Evolutionary conservation across 2,888 invertebrate genomes (phyloP), one percentile per base, ranked within the genome.

Genomic region (Automeris io): DNA sequence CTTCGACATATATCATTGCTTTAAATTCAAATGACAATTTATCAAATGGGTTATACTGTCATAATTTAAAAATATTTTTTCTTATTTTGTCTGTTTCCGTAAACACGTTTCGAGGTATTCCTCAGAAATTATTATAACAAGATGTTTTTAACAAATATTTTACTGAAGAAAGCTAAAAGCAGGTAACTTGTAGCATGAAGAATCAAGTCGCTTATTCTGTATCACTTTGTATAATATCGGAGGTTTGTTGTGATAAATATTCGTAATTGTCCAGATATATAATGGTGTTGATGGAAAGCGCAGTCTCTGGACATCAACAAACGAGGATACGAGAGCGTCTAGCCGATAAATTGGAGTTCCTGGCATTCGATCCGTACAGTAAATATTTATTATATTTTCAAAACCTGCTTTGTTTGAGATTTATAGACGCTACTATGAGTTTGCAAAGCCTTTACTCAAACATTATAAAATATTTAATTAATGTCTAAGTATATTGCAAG

Each of bases 321-420:
- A 89, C 88, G 41, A 65, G 71, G 40, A 87, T 92, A 32, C 88
- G 95, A 40, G 94, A 94, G 56, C 88, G 95, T 50, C 67, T 93
- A 33, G 92, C 83, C 1, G 95, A 95, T 7, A 96, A 95, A 88
- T 44, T 94, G 36, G 95, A 95, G 79, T 46, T 91, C 0, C 79
- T 94, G 43, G 70, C 87, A 37, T 95, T 91, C 54, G 95, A 96
- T 85, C 95, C 95, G 0, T 92, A 83, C 51, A 91, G 95, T 95
- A 83, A 91, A 92, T 37, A 25, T 26, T 31, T 18, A 2, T 33
- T 18, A n/a, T 25, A 2, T 7, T 12, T 18, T 13, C 18, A 24
- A 34, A 12, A 31, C 33, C 23, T 29, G 25, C 18, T 9, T 33
- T 5, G 13, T 8, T 11, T 8, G 12, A 3, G 11, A 11, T 24